phyloP scores from a whole-genome alignment of 2,888 invertebrate species.

The Priapulus caudatus region DNA sequence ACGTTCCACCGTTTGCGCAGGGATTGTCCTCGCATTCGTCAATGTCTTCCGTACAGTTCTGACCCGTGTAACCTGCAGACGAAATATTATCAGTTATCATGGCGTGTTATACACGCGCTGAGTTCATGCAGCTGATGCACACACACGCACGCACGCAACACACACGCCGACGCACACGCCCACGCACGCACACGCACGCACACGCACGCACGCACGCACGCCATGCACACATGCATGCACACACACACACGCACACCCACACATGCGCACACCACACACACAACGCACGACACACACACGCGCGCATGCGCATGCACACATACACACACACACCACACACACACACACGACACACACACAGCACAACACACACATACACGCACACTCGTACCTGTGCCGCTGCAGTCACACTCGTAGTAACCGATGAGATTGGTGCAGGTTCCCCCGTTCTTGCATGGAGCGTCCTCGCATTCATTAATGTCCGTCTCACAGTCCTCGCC shows the following conservation, averaged over 20 bases:
- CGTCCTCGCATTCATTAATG: neutral
- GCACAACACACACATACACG: no score
- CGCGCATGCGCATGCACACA: neutral
- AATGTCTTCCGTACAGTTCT: slow-evolving; percentile 84
- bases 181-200: no score
- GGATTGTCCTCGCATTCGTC: slow-evolving; percentile 89
- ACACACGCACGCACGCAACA: slow-evolving; percentile 3
- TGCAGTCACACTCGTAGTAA: no score
- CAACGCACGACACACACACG: no score
- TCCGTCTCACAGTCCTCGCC: neutral
- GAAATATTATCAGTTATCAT: neutral
- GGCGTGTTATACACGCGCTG: neutral
- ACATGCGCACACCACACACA: no score
- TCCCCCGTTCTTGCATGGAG: neutral
- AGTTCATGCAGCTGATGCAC: slow-evolving; percentile 3
- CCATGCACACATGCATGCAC: no score
- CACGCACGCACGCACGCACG: slow-evolving; percentile 3
- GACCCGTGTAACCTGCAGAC: slow-evolving; percentile 63
- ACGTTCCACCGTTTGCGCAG: slow-evolving; percentile 54
- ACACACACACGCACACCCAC: no score
- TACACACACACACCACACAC: slow-evolving; percentile 3
- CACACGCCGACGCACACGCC: no score
- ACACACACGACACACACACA: no score
- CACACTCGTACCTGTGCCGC: neutral
- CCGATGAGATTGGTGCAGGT: neutral